Conservation (phyloP, 30 jellyfish, hydroid and myxozoan genomes). For the Aurelia coerulea region DNA sequence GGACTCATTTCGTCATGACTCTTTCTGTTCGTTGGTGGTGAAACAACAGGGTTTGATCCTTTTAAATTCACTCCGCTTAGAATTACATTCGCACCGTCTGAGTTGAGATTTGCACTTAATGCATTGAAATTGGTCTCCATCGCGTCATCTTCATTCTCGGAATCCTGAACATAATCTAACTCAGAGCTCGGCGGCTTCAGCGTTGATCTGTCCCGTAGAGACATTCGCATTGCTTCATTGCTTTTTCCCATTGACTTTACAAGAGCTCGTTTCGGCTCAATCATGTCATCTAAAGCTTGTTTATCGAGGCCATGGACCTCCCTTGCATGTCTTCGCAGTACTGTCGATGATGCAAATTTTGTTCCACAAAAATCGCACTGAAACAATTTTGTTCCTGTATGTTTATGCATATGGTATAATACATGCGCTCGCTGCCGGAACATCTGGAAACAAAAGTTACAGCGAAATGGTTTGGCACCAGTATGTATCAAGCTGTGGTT, state of each 20-base stretch:
- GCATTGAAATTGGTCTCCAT: too few species aligned
- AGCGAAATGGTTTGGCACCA: slow-evolving; percentile 17
- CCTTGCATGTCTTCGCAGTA: slow-evolving; percentile 19
- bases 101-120: too few species aligned
- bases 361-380: background rate
- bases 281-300: background rate
- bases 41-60: too few species aligned
- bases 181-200: background rate
- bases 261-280: background rate
- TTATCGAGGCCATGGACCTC: slow-evolving; percentile 20
- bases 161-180: background rate
- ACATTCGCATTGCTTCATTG: background rate
- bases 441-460: slow-evolving; percentile 23
- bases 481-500: slow-evolving; percentile 21
- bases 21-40: too few species aligned
- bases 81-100: too few species aligned
- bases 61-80: too few species aligned
- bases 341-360: slow-evolving; percentile 2
- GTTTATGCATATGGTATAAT: slow-evolving; percentile 23
- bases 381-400: background rate
- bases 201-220: background rate
- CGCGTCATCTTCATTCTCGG: background rate
- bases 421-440: slow-evolving; percentile 30
- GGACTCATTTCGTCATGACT: too few species aligned
- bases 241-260: background rate